Conservation (phyloP, 2,888 invertebrate species). For the Agonopterix subpropinquella region DNA sequence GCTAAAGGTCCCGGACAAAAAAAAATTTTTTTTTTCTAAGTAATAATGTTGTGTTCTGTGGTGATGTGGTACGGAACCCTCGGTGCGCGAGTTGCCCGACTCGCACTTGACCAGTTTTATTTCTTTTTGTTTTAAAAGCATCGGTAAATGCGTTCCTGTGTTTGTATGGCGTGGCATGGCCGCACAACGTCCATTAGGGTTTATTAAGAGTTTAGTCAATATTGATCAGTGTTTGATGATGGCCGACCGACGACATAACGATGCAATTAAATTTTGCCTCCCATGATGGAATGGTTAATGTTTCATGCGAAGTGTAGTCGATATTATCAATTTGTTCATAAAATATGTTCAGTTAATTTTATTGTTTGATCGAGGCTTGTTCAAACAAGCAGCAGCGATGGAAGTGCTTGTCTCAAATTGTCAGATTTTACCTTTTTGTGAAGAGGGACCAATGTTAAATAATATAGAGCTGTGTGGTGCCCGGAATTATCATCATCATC, state of each 20-base stretch:
- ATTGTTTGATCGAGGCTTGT: slow-evolving; percentile 10
- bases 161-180: slow-evolving; percentile 29
- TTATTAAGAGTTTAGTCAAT: slow-evolving; percentile 67
- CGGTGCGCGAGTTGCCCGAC: no score
- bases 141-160: slow-evolving; percentile 32
- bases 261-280: slow-evolving; percentile 52
- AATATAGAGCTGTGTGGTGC: no score
- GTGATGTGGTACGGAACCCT: no score
- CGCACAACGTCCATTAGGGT: slow-evolving; percentile 54
- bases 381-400: neutral
- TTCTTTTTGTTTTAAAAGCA: slow-evolving; percentile 46
- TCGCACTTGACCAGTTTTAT: no score
- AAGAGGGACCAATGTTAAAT: no score
- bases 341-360: slow-evolving; percentile 34
- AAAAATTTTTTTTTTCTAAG: no score
- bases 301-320: slow-evolving; percentile 15
- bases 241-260: slow-evolving; percentile 36
- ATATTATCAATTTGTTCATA: slow-evolving; percentile 22
- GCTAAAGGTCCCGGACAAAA: no score
- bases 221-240: slow-evolving; percentile 60
- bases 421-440: no score
- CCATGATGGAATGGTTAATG: slow-evolving; percentile 30
- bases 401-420: no score
- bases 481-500: no score
- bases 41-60: no score